Evolutionary conservation across 2,113 vertebrate genomes (phyloP).

Genomic region (Seriola dumerili): DNA sequence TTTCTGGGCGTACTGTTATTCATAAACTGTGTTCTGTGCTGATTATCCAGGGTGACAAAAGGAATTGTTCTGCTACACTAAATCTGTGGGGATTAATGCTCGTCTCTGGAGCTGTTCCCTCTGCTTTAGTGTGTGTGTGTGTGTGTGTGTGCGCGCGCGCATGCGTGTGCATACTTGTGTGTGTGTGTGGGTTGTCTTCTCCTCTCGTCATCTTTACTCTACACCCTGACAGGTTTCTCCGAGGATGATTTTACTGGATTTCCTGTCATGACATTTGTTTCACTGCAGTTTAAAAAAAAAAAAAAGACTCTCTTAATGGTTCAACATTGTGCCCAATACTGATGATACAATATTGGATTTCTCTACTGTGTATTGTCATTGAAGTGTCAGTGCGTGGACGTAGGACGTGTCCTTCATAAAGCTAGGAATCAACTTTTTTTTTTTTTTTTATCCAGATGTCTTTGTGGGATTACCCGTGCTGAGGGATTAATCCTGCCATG

Average conservation of each 20-base stretch:
- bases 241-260: conserved; percentile 39
- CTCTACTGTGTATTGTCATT: background rate
- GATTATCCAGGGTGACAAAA: conserved; percentile 81
- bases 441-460: conserved; percentile 65
- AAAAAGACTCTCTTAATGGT: background rate
- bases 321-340: background rate
- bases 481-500: conserved; percentile 73
- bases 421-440: conserved; percentile 54
- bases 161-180: background rate
- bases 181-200: conserved; percentile 14
- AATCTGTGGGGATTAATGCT: conserved; percentile 79
- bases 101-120: conserved; percentile 62
- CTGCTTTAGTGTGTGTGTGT: conserved; percentile 22
- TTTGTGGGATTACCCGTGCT: conserved; percentile 78
- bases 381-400: background rate
- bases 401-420: conserved; percentile 61
- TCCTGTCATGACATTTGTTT: conserved; percentile 35
- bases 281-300: conserved; percentile 10
- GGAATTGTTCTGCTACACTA: conserved; percentile 77
- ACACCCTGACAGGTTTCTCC: conserved; percentile 17
- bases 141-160: background rate
- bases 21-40: conserved; percentile 72
- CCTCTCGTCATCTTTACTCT: background rate
- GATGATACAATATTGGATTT: conserved; percentile 19
- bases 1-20: conserved; percentile 62